Percentiles rank a stretch among this genome's conserved stretches.
phyloP scores from a whole-genome alignment of 2,113 vertebrate genomes.

The Nyctibius bracteatus region DNA sequence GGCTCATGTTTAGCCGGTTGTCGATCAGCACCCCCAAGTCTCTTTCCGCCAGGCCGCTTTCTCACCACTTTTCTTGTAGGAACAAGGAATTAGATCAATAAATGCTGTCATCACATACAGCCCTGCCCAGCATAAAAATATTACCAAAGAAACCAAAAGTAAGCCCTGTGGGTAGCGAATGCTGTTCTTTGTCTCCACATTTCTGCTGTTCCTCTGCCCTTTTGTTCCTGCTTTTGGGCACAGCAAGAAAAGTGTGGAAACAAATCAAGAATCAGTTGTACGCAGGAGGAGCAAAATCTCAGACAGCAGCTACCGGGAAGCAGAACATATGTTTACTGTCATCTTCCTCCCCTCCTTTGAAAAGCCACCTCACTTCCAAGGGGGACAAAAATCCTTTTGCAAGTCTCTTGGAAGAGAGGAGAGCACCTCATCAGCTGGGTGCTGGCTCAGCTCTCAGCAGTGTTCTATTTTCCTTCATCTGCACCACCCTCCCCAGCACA shows the following conservation, averaged over 20 bases:
- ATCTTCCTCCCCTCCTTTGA: neutral
- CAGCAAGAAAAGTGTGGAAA: constrained; percentile 20
- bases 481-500: neutral
- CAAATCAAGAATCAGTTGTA: neutral
- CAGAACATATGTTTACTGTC: constrained; percentile 47
- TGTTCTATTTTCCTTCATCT: neutral
- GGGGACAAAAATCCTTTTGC: neutral
- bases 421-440: neutral
- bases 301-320: neutral
- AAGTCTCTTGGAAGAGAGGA: neutral
- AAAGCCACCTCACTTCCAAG: constrained; percentile 20
- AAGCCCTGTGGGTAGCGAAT: neutral
- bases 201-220: constrained; percentile 12
- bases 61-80: no score
- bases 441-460: constrained; percentile 4
- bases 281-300: neutral
- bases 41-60: no score
- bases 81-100: neutral
- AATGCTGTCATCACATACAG: neutral
- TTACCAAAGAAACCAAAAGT: neutral
- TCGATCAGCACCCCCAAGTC: no score
- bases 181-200: constrained; percentile 1
- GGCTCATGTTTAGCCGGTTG: no score
- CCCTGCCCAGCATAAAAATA: neutral
- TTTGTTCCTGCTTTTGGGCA: constrained; percentile 43